Evolutionary conservation across 2,888 invertebrate species (phyloP).

Genomic region (Nephrocerus scutellatus): DNA sequence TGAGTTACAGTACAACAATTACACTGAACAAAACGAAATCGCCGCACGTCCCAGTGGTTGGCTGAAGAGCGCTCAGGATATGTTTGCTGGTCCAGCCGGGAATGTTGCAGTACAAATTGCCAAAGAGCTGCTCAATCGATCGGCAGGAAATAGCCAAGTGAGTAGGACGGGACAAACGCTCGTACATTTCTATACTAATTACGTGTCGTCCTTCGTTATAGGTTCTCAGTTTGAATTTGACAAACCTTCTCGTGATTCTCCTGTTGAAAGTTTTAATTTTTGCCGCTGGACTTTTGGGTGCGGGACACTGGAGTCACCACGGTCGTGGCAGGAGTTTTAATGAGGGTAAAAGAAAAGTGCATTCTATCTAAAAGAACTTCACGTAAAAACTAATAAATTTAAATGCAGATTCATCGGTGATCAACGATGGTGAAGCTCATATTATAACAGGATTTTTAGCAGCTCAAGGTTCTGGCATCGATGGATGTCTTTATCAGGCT

Average conservation of each 20-base stretch:
- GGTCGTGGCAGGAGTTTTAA: too few species aligned
- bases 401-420: conserved; percentile 25
- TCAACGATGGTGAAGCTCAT: conserved; percentile 64
- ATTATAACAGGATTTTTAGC: conserved; percentile 51
- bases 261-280: conserved; percentile 75
- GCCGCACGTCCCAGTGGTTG: conserved; percentile 28
- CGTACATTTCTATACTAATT: too few species aligned
- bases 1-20: too few species aligned
- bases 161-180: too few species aligned
- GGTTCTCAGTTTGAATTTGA: conserved; percentile 68
- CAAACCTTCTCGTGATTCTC: conserved; percentile 71
- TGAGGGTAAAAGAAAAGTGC: too few species aligned
- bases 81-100: conserved; percentile 42
- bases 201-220: too few species aligned
- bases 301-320: conserved; percentile 57
- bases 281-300: conserved; percentile 71
- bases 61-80: conserved; percentile 38
- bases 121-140: conserved; percentile 61
- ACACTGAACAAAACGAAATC: too few species aligned
- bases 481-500: conserved; percentile 66
- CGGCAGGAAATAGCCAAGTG: conserved; percentile 64
- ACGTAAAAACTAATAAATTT: too few species aligned
- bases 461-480: conserved; percentile 67
- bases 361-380: too few species aligned
- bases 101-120: conserved; percentile 50